Evolutionary conservation across 2,113 vertebrate genomes (phyloP), one percentile per base, ranked within the genome.

Genomic region (Sakesphorus luctuosus): DNA sequence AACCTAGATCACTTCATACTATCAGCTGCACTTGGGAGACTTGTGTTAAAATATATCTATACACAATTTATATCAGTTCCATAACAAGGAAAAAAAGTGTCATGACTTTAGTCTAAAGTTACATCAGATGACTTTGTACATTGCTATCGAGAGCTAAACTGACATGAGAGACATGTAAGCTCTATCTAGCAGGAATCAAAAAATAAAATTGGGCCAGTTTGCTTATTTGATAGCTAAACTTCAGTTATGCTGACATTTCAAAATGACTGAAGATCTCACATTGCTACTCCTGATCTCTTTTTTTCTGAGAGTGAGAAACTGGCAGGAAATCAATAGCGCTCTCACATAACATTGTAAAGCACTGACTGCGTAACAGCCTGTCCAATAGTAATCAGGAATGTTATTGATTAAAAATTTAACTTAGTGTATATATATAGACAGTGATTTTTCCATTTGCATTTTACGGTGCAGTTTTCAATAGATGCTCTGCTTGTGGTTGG

Each of bases 361-460:
- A 91, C 10, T 13, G 59, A 26, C 52, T 75, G 5, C 2, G 65
- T 87, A 74, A 44, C 49, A 68, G 78, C 77, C 69, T 75, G 49
- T 74, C 62, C 25, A 5, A 59, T 88, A 93, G 49, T 43, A 94
- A 40, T 88, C 76, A 71, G 44, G 20, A 90, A 77, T 67, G 10
- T 28, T 93, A 96, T 77, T 67, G 93, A 94, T 80, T 73, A 71
- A 83, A 95, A 93, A 80, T 50, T 38, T 76, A 43, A 38, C 46
- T 43, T 89, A 33, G 31, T 71, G 47, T 74, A 67, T 84, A 59
- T 84, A 59, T 29, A 36, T n/a, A 67, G 44, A 55, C 67, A 94
- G 40, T 80, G 77, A 78, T 93, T 94, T 93, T 96, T 82, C 85
- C 58, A 72, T 73, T 38, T 74, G 21, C 59, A 47, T 83, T 94